Base-by-base conservation (phyloP, 2,797 vertebrate genomes). In the Hybognathus amarus region DNA sequence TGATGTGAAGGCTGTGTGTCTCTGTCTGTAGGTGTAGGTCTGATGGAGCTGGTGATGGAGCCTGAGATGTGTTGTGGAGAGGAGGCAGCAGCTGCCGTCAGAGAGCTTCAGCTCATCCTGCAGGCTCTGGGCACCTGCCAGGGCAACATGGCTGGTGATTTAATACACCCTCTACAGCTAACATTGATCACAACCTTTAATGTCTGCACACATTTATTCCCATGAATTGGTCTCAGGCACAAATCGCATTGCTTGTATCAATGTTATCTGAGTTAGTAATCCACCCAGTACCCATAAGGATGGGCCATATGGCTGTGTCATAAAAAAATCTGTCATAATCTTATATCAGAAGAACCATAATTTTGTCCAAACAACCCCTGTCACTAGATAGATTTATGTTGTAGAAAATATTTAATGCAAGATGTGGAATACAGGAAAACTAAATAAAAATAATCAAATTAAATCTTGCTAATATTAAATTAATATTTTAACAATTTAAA, bases 21-120 rank as follows among this genome's bases (percentile, higher is more conserved):
- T 91, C 79, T 77, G 52, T 89, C 91, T 86, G 4, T 85, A 99
- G 98, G 98, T 89, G 94, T 99, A 0, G 97, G 97, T 88, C 97
- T 99, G 89, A 96, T 99, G 95, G 98, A 99, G 94, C 93, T 99
- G 94, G 98, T 99, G 92, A 96, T 98, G 97, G 98, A 99, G 92
- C 97, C 98, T 1, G 97, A 99, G 90, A 95, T 99, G 97, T 95
- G 94, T 92, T 97, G 97, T 89, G 98, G 98, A 87, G 96, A 97
- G 89, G 98, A 99, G 92, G 98, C 98, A 3, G 97, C 97, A 27
- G 95, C 95, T 33, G 98, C 97, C 36, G 95, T 99, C 88, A 94
- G 95, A 88, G 98, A 99, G 92, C 96, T 99, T 66, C 98, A 99
- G 92, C 96, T 99, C 90, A 97, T 99, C 87, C 94, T 99, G 88